Conservation (phyloP, 1,140 invertebrate genomes). For the Cherax destructor region DNA sequence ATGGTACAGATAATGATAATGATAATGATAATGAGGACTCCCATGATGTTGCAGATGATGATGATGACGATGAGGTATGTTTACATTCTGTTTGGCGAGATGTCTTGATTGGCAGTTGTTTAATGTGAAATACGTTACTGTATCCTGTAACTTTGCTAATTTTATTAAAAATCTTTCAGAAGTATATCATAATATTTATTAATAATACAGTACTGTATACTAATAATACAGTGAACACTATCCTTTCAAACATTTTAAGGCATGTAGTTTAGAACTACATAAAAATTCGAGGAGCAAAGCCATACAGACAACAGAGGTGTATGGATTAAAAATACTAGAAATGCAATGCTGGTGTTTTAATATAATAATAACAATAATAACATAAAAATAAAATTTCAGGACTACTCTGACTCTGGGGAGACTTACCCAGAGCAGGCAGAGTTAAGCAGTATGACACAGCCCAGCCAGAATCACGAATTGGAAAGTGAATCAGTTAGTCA, state of each 20-base stretch:
- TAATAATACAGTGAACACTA: too few species aligned
- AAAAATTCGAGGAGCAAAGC: too few species aligned
- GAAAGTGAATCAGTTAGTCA: constrained; percentile 45
- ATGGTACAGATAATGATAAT: constrained; percentile 51
- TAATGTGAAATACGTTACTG: neutral
- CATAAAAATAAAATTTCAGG: constrained; percentile 8
- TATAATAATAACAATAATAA: neutral
- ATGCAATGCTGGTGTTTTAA: too few species aligned
- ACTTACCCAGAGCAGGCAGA: constrained; percentile 53
- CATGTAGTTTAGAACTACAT: too few species aligned
- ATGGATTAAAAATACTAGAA: too few species aligned
- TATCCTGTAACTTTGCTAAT: too few species aligned
- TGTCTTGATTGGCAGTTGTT: neutral
- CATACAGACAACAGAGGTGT: too few species aligned
- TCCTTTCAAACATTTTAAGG: too few species aligned
- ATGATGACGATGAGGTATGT: constrained; percentile 53
- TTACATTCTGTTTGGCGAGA: neutral
- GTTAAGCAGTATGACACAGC: constrained; percentile 26
- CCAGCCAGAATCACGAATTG: constrained; percentile 20
- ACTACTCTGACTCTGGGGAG: constrained; percentile 46
- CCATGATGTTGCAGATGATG: constrained; percentile 53
- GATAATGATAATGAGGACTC: constrained; percentile 62
- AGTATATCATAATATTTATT: too few species aligned
- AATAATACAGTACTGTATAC: too few species aligned
- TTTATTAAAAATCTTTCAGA: too few species aligned